Conservation (phyloP, 1,140 invertebrate species). For the Sinonovacula constricta region DNA sequence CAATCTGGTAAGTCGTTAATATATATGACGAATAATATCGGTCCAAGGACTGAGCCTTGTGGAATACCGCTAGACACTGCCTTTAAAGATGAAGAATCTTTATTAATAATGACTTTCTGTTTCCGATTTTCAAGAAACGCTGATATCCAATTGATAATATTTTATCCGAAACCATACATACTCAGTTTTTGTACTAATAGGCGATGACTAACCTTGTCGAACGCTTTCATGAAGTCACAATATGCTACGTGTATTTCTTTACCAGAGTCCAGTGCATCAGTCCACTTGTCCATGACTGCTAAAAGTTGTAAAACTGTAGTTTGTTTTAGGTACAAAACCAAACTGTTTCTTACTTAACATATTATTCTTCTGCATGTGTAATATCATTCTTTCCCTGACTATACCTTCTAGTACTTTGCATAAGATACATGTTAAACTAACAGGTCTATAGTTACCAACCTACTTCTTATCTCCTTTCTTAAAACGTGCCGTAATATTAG, state of each 20-base stretch:
- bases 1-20: background rate
- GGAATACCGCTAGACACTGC: background rate
- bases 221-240: slow-evolving; percentile 33
- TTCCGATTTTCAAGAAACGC: background rate
- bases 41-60: background rate
- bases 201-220: slow-evolving; percentile 23
- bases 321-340: no score
- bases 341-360: slow-evolving; percentile 6
- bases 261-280: background rate
- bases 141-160: background rate
- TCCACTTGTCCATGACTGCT: background rate
- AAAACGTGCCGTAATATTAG: background rate
- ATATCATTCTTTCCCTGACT: slow-evolving; percentile 10
- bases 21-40: background rate
- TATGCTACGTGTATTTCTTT: background rate
- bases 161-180: slow-evolving; percentile 5
- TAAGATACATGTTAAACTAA: background rate
- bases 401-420: background rate
- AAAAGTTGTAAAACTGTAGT: background rate
- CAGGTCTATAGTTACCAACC: background rate
- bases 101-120: background rate
- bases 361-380: slow-evolving; percentile 6
- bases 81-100: background rate
- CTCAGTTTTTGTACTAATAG: slow-evolving; percentile 16
- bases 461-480: slow-evolving; percentile 26